Evolutionary conservation across 1,140 invertebrate species (phyloP).

Genomic region (Trialeurodes vaporariorum): DNA sequence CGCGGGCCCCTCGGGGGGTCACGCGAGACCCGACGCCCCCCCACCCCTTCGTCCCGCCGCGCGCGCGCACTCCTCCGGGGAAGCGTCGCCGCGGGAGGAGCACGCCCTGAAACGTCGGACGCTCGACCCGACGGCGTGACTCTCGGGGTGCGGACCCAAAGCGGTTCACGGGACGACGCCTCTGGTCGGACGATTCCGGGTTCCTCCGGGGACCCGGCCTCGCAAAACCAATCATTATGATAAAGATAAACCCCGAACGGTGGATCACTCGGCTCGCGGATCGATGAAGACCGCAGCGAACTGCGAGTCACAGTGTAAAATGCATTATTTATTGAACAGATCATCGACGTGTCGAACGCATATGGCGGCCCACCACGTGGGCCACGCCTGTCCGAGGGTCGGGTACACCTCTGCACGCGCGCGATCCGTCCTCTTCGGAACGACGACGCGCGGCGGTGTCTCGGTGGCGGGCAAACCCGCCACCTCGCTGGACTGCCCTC

Average conservation of each 20-base stretch:
- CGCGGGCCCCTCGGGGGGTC: too few species aligned
- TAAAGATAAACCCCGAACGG: constrained; percentile 39
- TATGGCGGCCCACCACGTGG: constrained; percentile 43
- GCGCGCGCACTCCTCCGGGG: background rate
- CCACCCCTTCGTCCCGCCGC: too few species aligned
- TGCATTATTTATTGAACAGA: constrained; percentile 71
- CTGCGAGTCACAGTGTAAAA: constrained; percentile 63
- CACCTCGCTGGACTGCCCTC: background rate
- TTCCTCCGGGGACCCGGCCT: background rate
- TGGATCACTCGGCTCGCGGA: constrained; percentile 61
- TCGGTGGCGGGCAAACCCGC: background rate
- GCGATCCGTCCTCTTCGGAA: too few species aligned
- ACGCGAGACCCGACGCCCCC: too few species aligned
- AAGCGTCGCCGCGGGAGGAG: background rate
- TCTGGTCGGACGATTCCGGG: background rate
- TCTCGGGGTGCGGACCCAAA: too few species aligned
- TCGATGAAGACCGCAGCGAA: constrained; percentile 76
- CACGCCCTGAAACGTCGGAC: background rate
- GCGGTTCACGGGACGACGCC: too few species aligned
- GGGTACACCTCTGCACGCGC: too few species aligned
- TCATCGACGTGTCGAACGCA: constrained; percentile 71
- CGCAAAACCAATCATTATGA: background rate
- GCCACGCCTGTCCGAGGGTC: constrained; percentile 47
- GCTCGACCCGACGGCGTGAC: background rate
- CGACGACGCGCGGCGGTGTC: too few species aligned